Conservation (phyloP, 2,888 invertebrate species). For the Empis livida region DNA sequence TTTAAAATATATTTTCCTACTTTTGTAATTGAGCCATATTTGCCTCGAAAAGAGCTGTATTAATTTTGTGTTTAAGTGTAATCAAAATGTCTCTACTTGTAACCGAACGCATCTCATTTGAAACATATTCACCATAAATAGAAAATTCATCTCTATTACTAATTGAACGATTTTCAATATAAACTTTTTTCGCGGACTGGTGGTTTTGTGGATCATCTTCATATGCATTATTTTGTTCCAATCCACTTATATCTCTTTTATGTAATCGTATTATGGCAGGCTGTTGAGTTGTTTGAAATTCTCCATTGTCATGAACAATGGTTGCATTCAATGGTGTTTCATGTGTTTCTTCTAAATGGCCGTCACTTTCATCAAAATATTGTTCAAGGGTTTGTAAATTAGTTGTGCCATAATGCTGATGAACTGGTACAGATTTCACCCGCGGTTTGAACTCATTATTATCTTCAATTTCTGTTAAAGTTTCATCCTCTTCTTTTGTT, state of each 20-base stretch:
- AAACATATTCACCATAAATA: slow-evolving; percentile 47
- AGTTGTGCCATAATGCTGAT: not conserved
- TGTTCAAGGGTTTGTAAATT: not conserved
- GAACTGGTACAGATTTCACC: slow-evolving; percentile 13
- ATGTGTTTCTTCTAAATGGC: not conserved
- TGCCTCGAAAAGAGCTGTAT: slow-evolving; percentile 46
- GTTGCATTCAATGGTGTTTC: not conserved
- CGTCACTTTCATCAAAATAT: not conserved
- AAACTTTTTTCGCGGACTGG: slow-evolving; percentile 1
- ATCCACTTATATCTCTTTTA: slow-evolving; percentile 10
- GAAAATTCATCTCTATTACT: slow-evolving; percentile 39
- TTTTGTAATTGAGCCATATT: slow-evolving; percentile 39
- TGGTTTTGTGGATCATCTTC: slow-evolving; percentile 8
- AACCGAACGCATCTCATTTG: slow-evolving; percentile 44
- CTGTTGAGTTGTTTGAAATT: not conserved
- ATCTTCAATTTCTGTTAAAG: slow-evolving; percentile 20
- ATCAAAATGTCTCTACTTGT: slow-evolving; percentile 43
- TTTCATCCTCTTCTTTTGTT: slow-evolving; percentile 30
- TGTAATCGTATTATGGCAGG: slow-evolving; percentile 12
- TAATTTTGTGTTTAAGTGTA: slow-evolving; percentile 46
- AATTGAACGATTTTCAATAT: slow-evolving; percentile 7
- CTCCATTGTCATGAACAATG: not conserved
- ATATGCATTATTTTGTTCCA: slow-evolving; percentile 11
- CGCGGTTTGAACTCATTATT: slow-evolving; percentile 17
- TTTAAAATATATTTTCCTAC: not conserved